Percentiles rank a stretch among this genome's conserved stretches.
Conservation (phyloP, 2,113 vertebrate species). For the Ictalurus punctatus region DNA sequence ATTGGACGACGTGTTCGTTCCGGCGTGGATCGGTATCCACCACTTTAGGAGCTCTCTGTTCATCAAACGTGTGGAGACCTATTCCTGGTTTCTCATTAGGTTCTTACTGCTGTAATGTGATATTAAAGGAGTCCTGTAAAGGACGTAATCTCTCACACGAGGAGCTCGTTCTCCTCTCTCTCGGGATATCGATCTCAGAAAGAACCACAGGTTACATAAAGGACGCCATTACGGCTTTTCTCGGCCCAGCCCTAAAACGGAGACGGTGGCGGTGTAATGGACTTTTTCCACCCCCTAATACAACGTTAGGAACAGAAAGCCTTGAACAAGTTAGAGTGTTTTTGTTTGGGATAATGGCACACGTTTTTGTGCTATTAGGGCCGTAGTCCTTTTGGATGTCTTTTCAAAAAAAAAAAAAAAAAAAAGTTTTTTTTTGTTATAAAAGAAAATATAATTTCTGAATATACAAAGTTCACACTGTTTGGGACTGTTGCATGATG, state of each 20-base stretch:
- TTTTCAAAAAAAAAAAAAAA: too few relatives aligned
- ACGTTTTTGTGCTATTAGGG: neutral
- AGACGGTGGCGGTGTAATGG: neutral
- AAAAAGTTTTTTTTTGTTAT: too few relatives aligned
- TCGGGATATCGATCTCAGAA: constrained; percentile 14
- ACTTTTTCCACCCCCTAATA: neutral
- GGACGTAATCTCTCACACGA: constrained; percentile 22
- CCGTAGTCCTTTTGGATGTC: neutral
- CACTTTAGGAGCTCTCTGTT: neutral
- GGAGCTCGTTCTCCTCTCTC: constrained; percentile 10
- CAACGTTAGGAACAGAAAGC: neutral
- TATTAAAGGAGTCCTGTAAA: constrained; percentile 16
- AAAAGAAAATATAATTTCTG: too few relatives aligned
- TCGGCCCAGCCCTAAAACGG: neutral
- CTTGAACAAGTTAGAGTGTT: neutral
- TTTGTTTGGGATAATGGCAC: neutral
- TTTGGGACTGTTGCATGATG: neutral
- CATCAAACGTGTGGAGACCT: constrained; percentile 26
- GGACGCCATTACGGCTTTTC: neutral
- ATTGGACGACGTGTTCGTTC: neutral
- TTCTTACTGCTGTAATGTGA: neutral
- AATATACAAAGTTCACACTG: too few relatives aligned
- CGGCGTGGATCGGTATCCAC: neutral
- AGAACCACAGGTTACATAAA: neutral
- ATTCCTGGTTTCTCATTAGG: neutral